Percentiles rank a stretch among this genome's conserved stretches.
phyloP scores from a whole-genome alignment of 2,888 invertebrate genomes.

The Mesochorus sp. region DNA sequence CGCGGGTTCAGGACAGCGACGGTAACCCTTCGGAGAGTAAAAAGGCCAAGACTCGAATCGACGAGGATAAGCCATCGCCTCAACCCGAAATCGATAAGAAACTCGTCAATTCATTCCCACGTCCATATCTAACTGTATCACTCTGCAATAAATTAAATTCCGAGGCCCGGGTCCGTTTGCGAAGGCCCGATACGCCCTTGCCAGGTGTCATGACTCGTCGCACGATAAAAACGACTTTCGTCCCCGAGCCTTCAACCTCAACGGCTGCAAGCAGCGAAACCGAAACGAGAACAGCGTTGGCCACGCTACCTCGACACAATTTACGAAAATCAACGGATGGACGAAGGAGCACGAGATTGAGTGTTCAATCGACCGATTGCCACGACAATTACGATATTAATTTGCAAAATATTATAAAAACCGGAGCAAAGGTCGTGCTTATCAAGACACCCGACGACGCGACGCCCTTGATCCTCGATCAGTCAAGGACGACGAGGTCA shows the following conservation, averaged over 20 bases:
- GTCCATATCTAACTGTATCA: not conserved
- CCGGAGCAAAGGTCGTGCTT: constrained; percentile 25
- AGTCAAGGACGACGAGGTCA: not conserved
- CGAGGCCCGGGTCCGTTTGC: constrained; percentile 45
- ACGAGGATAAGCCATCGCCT: not conserved
- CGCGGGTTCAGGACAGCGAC: no score
- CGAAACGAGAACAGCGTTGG: constrained; percentile 20
- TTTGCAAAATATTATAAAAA: constrained; percentile 31
- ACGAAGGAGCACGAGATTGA: constrained; percentile 33
- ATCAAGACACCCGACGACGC: constrained; percentile 26
- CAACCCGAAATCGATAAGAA: constrained; percentile 16
- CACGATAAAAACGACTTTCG: constrained; percentile 24
- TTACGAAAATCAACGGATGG: constrained; percentile 31
- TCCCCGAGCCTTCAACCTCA: constrained; percentile 36
- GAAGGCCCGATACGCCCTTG: constrained; percentile 74
- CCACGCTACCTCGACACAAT: constrained; percentile 1
- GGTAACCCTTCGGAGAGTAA: not conserved
- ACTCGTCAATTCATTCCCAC: not conserved
- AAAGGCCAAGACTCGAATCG: not conserved
- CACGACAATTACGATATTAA: constrained; percentile 15
- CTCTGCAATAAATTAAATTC: constrained; percentile 23
- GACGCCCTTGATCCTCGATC: not conserved
- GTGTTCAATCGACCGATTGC: not conserved
- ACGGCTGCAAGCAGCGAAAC: constrained; percentile 14
- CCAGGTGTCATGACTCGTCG: constrained; percentile 63